A percentile compares a stretch with the other conserved stretches of the same genome.
Evolutionary conservation across 2,113 vertebrate genomes (phyloP).

Genomic region (cat (Felis catus)): F.catus_Fca126_mat1.0 CM031413.1:90769001-90769500

Average conservation of each 20-base stretch:
- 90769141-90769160: background rate
- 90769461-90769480: background rate
- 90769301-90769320: background rate
- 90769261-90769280: background rate
- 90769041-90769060: background rate
- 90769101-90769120: background rate
- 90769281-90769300: background rate
- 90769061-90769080: background rate
- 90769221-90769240: background rate
- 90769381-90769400: background rate
- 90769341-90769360: background rate
- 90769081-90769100: background rate
- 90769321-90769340: background rate
- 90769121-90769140: background rate
- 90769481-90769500: background rate
- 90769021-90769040: background rate
- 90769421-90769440: background rate
- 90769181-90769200: background rate
- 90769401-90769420: background rate
- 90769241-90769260: background rate
- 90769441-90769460: background rate
- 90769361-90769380: background rate
- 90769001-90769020: too few relatives aligned
- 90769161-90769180: background rate
- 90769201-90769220: background rate